Percentiles rank a stretch among this genome's conserved stretches.
Conservation (phyloP, 2,113 vertebrate species). For the Equus przewalskii region DNA sequence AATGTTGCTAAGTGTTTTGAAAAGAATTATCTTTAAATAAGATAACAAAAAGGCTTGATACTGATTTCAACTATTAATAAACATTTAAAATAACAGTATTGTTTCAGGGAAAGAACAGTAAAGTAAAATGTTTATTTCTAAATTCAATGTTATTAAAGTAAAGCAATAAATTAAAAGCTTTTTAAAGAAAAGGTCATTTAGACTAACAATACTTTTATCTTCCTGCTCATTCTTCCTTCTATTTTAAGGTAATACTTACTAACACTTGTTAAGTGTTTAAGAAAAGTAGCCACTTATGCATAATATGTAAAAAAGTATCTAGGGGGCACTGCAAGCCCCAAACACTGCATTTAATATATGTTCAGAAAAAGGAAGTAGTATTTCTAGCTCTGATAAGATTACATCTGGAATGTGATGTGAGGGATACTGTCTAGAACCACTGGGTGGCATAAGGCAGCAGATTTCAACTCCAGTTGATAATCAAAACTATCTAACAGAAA, state of each 20-base stretch:
- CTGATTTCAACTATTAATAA: slow-evolving; percentile 48
- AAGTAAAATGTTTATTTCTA: slow-evolving; percentile 46
- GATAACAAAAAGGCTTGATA: slow-evolving; percentile 42
- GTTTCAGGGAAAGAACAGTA: slow-evolving; percentile 5
- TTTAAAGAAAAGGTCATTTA: slow-evolving; percentile 48
- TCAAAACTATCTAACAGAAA: not conserved
- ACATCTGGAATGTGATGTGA: not conserved
- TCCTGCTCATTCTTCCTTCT: slow-evolving; percentile 26
- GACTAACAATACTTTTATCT: slow-evolving; percentile 11
- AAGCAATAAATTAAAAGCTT: slow-evolving; percentile 39
- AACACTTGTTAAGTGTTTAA: not conserved
- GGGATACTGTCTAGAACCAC: slow-evolving; percentile 14
- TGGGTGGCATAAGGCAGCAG: not conserved
- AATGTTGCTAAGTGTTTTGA: slow-evolving; percentile 43
- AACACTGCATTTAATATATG: not conserved
- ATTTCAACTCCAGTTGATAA: slow-evolving; percentile 1
- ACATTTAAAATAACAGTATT: slow-evolving; percentile 14
- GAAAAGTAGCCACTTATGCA: slow-evolving; percentile 14
- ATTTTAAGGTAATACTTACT: slow-evolving; percentile 35
- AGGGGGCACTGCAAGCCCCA: not conserved
- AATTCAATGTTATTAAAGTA: slow-evolving; percentile 35
- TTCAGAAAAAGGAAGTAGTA: not conserved
- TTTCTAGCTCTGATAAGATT: slow-evolving; percentile 21
- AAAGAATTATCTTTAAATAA: slow-evolving; percentile 51
- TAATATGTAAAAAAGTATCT: not conserved